Conservation (phyloP, 2,797 vertebrate species). For the Hypotaenidia philippensis region DNA sequence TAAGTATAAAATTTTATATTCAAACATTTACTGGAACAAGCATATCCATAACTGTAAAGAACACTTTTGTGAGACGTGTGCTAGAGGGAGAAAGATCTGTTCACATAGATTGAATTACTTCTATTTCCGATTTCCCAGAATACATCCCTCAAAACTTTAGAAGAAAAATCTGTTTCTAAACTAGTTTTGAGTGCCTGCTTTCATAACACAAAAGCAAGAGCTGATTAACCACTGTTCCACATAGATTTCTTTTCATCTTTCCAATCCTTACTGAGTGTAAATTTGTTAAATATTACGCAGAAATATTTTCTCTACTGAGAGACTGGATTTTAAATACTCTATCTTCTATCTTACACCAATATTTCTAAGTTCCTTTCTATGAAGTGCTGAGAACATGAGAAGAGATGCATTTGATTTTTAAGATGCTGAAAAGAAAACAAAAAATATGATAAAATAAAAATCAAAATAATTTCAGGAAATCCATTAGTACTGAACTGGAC, state of each 20-base stretch:
- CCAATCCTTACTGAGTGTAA: neutral
- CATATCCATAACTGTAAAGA: neutral
- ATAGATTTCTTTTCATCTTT: neutral
- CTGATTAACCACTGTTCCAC: neutral
- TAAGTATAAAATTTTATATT: neutral
- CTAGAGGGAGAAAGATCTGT: neutral
- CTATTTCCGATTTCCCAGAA: neutral
- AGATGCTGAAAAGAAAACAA: neutral
- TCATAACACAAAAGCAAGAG: neutral
- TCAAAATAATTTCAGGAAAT: neutral
- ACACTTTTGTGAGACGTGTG: neutral
- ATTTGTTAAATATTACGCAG: neutral
- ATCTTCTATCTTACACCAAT: constrained; percentile 25
- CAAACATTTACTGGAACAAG: neutral
- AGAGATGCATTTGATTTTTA: constrained; percentile 48
- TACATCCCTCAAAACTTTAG: neutral
- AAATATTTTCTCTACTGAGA: neutral
- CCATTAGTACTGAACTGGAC: neutral
- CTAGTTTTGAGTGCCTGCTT: neutral
- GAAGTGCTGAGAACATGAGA: constrained; percentile 32
- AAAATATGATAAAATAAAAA: constrained; percentile 33
- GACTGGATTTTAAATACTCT: neutral
- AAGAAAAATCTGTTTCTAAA: neutral
- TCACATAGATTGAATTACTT: neutral
- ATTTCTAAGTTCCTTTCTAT: constrained; percentile 35